phyloP scores from a whole-genome alignment of 2,888 invertebrate species.

The Ornithoptera alexandrae region DNA sequence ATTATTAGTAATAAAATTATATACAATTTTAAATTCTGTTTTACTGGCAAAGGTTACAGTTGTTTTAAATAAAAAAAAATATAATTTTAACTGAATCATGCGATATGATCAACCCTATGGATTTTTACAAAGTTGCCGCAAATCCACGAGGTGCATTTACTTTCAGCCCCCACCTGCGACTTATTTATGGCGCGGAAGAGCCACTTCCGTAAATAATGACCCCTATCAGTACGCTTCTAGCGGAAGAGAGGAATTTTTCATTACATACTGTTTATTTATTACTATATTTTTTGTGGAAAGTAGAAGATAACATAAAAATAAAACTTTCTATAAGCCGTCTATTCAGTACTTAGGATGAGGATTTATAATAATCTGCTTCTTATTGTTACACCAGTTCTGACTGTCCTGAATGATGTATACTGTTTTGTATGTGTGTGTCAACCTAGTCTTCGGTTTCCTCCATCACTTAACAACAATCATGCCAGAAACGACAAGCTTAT shows the following conservation, averaged over 20 bases:
- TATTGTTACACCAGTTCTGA: too few species aligned
- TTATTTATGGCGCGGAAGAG: constrained; percentile 50
- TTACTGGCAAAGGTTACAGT: too few species aligned
- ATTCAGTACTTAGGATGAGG: too few species aligned
- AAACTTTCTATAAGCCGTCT: too few species aligned
- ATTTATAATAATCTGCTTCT: too few species aligned
- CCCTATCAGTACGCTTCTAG: constrained; percentile 20
- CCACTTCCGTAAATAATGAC: constrained; percentile 28
- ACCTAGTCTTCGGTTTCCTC: too few species aligned
- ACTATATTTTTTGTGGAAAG: constrained; percentile 6
- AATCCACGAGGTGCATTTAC: constrained; percentile 50
- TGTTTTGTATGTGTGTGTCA: too few species aligned
- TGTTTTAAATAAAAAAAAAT: neutral
- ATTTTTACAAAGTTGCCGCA: constrained; percentile 15
- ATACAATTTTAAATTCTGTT: too few species aligned
- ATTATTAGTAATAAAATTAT: too few species aligned
- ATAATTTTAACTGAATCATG: neutral
- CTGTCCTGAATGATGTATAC: too few species aligned
- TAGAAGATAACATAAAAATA: neutral
- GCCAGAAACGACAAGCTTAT: too few species aligned
- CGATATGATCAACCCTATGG: constrained; percentile 12
- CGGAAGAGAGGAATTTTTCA: constrained; percentile 10
- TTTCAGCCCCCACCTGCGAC: constrained; percentile 53
- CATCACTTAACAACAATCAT: too few species aligned
- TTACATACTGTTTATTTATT: constrained; percentile 13